Conservation (phyloP, 2,797 vertebrate genomes). For the Pristis pectinata region DNA sequence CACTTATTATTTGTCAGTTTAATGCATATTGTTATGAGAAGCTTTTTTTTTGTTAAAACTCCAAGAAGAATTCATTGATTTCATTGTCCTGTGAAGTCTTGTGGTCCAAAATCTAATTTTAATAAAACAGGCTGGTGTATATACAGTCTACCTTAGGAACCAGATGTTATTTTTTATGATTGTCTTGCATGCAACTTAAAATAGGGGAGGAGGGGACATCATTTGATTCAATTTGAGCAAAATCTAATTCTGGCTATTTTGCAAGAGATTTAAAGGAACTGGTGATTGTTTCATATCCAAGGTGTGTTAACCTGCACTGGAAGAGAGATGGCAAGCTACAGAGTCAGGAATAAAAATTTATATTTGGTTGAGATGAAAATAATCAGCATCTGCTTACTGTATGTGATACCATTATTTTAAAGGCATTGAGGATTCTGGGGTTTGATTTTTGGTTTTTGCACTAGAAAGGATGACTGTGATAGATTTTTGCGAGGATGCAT, state of each 20-base stretch:
- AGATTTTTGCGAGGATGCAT: background rate
- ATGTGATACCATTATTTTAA: background rate
- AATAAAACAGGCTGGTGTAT: too few relatives aligned
- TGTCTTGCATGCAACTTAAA: background rate
- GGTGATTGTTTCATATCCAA: background rate
- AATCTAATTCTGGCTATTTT: background rate
- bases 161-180: background rate
- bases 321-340: background rate
- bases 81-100: background rate
- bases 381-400: background rate
- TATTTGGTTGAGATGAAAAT: background rate
- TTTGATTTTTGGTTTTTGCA: background rate
- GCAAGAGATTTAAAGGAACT: background rate
- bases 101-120: too few relatives aligned
- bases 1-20: too few relatives aligned
- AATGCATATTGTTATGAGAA: background rate
- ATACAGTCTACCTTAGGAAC: background rate
- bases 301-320: background rate
- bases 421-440: background rate
- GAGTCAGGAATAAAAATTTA: background rate
- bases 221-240: background rate
- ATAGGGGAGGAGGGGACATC: background rate
- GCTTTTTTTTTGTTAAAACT: background rate
- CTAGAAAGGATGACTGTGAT: background rate
- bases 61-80: background rate